Percentiles rank a stretch among this genome's conserved stretches.
Conservation (phyloP, 1,140 invertebrate genomes). For the Amyelois transitella region DNA sequence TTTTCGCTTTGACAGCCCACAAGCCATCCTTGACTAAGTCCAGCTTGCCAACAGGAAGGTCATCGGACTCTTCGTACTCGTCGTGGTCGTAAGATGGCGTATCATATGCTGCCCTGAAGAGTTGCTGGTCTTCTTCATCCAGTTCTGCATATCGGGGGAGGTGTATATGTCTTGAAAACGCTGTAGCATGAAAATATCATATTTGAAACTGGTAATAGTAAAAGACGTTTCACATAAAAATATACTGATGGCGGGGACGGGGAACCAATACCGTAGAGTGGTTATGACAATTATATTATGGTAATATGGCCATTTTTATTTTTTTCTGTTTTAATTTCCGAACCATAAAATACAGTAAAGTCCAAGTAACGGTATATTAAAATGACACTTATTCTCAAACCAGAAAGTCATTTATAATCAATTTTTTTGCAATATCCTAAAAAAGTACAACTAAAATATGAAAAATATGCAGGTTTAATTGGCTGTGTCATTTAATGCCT, state of each 20-base stretch:
- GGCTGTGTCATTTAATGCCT: background rate
- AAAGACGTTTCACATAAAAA: too few species aligned
- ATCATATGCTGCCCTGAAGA: slow-evolving; percentile 53
- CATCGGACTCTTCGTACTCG: slow-evolving; percentile 37
- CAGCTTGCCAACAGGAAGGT: slow-evolving; percentile 36
- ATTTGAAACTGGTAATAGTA: too few species aligned
- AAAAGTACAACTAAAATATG: background rate
- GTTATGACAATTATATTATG: too few species aligned
- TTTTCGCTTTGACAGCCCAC: slow-evolving; percentile 55
- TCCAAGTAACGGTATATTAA: background rate
- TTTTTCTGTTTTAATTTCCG: too few species aligned
- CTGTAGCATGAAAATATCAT: slow-evolving; percentile 21
- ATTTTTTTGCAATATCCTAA: background rate
- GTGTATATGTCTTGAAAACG: slow-evolving; percentile 19
- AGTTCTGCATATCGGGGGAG: slow-evolving; percentile 42
- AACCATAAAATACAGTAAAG: background rate
- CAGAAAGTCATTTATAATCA: background rate
- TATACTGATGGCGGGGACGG: too few species aligned
- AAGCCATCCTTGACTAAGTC: slow-evolving; percentile 53
- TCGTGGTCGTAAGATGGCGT: slow-evolving; percentile 48
- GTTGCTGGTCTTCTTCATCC: slow-evolving; percentile 49
- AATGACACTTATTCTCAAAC: background rate
- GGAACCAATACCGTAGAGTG: too few species aligned
- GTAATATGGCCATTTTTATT: too few species aligned
- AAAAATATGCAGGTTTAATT: background rate